phyloP scores from a whole-genome alignment of 2,113 vertebrate genomes.

The Sapayoa aenigma region DNA sequence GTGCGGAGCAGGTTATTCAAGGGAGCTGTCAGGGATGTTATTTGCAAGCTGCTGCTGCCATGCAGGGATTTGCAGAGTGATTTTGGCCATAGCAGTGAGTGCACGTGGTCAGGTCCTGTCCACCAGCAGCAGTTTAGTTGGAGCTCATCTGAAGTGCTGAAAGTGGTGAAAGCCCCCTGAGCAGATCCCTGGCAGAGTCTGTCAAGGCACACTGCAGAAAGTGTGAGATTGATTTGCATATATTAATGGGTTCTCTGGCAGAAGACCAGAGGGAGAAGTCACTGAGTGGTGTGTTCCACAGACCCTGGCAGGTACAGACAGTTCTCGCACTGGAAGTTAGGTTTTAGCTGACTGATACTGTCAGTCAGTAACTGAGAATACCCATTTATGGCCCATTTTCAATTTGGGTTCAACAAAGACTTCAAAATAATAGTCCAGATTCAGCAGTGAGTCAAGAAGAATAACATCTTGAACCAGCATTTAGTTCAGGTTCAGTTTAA shows the following conservation, averaged over 20 bases:
- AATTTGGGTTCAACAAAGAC: neutral
- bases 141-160: neutral
- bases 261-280: neutral
- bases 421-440: neutral
- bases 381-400: neutral
- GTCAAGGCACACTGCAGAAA: neutral
- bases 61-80: fast-evolving
- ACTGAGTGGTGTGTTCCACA: neutral
- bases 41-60: neutral
- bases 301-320: neutral
- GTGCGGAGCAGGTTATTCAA: neutral
- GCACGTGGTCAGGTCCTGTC: neutral
- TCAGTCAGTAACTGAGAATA: neutral
- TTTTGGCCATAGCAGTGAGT: fast-evolving
- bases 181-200: neutral
- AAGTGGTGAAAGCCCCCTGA: neutral
- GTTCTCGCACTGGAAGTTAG: neutral
- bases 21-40: neutral
- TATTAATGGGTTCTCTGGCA: neutral
- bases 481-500: neutral
- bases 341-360: neutral
- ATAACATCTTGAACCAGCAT: neutral
- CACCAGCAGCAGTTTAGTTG: fast-evolving
- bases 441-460: neutral
- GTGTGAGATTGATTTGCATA: neutral